Base-by-base conservation (phyloP, 2,888 invertebrate species). In the Melitaea athalia region DNA sequence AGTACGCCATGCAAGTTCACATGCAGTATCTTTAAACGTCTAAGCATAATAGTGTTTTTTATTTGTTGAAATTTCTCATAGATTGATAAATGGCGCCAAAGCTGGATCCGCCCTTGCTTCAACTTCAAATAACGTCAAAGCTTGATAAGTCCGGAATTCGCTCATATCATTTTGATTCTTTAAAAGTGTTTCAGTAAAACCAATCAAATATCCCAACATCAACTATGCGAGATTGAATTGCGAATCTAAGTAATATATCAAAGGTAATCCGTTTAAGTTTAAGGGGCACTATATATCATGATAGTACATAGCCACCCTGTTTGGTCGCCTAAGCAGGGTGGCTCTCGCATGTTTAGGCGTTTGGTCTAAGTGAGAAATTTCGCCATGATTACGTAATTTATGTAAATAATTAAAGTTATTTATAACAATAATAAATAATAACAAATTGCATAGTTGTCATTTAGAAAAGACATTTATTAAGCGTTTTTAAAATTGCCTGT, bases 211-310 rank as follows among this genome's bases (percentile, higher is more conserved):
- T 82, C 79, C 79, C 77, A 68, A 70, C 75, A 87, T 88, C 86
- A 88, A 88, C 86, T 90, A 89, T 85, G 85, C 83, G 87, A 89
- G 91, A 91, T 91, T 91, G 91, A 89, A 91, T 89, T 87, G 85
- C 84, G 85, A 83, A 88, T 88, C 87, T 88, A 82, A 83, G 89
- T 89, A 90, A 91, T 92, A 91, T 90, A 91, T 92, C 92, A 92
- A 90, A 91, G 91, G 91, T 91, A 92, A 91, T 91, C 92, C 91
- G 89, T 89, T 92, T 91, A 91, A 89, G 90, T 90, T 90, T 91
- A 90, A 89, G 89, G 86, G 84, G 88, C 88, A 88, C 88, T 89
- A 88, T 92, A 88, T 90, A 91, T 91, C 91, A 92, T 91, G 87
- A 76, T 81, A 85, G 87, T 88, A 87, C 84, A 68, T 68, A 80